These are phyloP conservation scores for Anarrhichthys ocellatus DNA, from an alignment of 2,113 vertebrate genomes.

Conservation along the genomic window DNA sequence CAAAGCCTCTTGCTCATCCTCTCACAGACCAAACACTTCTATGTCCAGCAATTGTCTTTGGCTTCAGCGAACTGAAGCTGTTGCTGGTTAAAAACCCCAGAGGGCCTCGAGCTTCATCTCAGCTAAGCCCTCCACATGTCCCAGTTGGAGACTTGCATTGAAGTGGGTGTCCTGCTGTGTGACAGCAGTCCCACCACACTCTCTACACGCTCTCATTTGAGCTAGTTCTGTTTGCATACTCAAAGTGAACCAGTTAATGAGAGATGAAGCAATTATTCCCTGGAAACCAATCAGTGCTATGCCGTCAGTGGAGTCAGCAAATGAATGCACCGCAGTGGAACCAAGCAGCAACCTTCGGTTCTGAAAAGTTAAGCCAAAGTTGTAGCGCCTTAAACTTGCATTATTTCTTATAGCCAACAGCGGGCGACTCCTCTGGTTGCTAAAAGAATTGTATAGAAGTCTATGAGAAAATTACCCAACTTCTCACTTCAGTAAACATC, in stretches of 20 bases:
- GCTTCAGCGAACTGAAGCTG: neutral
- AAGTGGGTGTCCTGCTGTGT: neutral
- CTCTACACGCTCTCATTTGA: neutral
- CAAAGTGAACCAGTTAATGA: neutral
- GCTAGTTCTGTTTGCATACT: neutral
- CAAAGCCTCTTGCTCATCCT: neutral
- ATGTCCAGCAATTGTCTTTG: neutral
- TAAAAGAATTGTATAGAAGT: too few relatives aligned
- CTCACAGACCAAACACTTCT: neutral
- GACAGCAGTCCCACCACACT: neutral
- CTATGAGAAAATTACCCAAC: too few relatives aligned
- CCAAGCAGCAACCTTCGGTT: too few relatives aligned
- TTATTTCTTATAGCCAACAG: too few relatives aligned
- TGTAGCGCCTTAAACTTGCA: too few relatives aligned
- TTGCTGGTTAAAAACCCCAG: conserved; percentile 2
- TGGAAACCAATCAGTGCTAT: neutral
- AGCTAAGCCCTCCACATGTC: neutral
- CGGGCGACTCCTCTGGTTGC: too few relatives aligned
- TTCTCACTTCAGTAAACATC: too few relatives aligned
- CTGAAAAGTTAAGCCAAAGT: too few relatives aligned
- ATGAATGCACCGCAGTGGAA: too few relatives aligned
- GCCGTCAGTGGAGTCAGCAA: neutral
- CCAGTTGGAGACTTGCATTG: neutral
- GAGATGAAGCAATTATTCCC: neutral
- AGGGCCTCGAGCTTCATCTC: neutral